Conservation (phyloP, 1,140 invertebrate genomes). For the Ctenoplectra terminalis region DNA sequence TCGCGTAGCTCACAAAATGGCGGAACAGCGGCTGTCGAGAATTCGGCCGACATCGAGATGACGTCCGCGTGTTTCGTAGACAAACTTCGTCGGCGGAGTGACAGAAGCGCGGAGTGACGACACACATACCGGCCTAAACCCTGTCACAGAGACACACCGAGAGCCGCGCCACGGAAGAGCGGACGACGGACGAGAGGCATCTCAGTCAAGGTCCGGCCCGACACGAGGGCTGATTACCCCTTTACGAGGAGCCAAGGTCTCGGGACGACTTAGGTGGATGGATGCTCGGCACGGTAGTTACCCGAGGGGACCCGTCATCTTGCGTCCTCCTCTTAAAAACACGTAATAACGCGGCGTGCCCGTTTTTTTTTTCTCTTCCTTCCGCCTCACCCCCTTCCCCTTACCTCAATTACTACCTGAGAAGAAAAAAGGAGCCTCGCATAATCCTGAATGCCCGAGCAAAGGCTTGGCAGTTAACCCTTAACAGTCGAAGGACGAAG, state of each 20-base stretch:
- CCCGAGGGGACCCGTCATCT: constrained; percentile 42
- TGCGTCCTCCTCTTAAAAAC: constrained; percentile 72
- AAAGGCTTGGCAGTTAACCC: constrained; percentile 14
- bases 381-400: neutral
- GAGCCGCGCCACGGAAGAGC: constrained; percentile 41
- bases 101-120: constrained; percentile 70
- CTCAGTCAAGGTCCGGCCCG: constrained; percentile 75
- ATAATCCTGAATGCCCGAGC: constrained; percentile 52
- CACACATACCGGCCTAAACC: constrained; percentile 58
- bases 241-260: constrained; percentile 80
- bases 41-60: constrained; percentile 27
- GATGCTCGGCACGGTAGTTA: constrained; percentile 14
- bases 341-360: constrained; percentile 28
- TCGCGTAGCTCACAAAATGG: neutral
- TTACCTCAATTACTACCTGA: constrained; percentile 48
- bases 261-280: constrained; percentile 50
- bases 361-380: constrained; percentile 8
- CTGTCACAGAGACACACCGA: constrained; percentile 37
- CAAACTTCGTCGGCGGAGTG: constrained; percentile 79
- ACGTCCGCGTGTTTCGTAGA: constrained; percentile 74
- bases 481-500: constrained; percentile 17
- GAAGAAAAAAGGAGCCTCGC: constrained; percentile 55
- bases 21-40: neutral
- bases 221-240: constrained; percentile 81
- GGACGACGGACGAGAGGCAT: constrained; percentile 61